Base-by-base conservation (phyloP, 1,140 invertebrate species). In the Mercenaria mercenaria region DNA sequence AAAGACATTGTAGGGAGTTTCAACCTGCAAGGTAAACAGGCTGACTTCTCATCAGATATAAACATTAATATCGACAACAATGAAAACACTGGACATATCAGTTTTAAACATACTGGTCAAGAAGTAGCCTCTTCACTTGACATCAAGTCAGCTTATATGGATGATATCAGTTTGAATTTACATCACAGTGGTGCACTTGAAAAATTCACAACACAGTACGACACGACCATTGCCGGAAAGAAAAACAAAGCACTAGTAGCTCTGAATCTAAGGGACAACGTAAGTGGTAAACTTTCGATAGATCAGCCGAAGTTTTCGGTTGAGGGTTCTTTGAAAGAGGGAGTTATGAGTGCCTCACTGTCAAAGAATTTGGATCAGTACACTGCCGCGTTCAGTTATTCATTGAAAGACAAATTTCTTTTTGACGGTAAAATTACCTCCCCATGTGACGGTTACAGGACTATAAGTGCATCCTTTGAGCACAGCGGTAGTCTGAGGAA, bases 401-500 rank as follows among this genome's bases (percentile, higher is more conserved):
- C 76, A 59, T 4, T 50, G n/a, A 34, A 37, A 2, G 76, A 79
- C 1, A 56, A 32, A 0, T 34, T 52, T 4, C 11, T 15, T 0
- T 0, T 79, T 1, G 50, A 79, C 23, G 29, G 76, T 11, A 79
- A 39, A 37, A 20, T 79, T 8, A 79, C 41, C 0, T 26, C 82
- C 20, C 82, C 82, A 0, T 6, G 72, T 37, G 43, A 69, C 50
- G 82, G 64, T 11, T 84, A 50, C 47, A 37, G 20, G 52, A 26
- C 8, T 37, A 18, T 84, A 3, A n/a, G 0, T 0, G 64, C 82
- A 3, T n/a, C 41, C 50, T 84, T 72, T 32, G 43, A 37, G 50
- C 82, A 72, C 39, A 41, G 15, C 13, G 85, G 85, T 1, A 41
- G 11, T 13, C 23, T 67, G 29, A 77, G 52, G 29, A 77, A 87